Conservation (phyloP, 2,888 invertebrate species). For the Rotaria magnacalcarata region DNA sequence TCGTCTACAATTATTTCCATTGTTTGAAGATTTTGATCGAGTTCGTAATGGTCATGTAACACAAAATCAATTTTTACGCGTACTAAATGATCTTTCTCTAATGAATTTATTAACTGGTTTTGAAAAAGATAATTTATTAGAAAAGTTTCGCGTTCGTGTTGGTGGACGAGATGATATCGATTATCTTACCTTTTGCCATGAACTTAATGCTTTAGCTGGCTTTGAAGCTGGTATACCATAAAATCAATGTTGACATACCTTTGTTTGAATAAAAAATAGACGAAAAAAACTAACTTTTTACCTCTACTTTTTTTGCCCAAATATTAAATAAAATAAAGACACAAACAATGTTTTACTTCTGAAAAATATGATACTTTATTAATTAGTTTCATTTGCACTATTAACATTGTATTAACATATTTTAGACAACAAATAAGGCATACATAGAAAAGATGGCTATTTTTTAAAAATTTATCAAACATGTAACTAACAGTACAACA, state of each 20-base stretch:
- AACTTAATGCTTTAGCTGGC: conserved; percentile 53
- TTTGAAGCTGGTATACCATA: conserved; percentile 20
- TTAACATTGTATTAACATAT: neutral
- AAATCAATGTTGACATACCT: neutral
- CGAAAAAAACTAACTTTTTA: neutral
- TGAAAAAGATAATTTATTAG: conserved; percentile 54
- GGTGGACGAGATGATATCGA: conserved; percentile 55
- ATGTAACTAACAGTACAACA: neutral
- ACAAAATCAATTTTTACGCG: conserved; percentile 57
- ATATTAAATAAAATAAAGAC: too few species aligned
- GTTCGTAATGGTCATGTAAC: conserved; percentile 58
- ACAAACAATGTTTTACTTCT: neutral
- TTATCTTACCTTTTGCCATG: conserved; percentile 56
- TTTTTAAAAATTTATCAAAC: neutral
- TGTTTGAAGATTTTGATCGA: conserved; percentile 58
- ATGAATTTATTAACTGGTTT: conserved; percentile 54
- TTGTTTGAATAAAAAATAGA: too few species aligned
- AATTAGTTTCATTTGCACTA: neutral
- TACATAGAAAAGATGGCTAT: neutral
- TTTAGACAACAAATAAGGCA: neutral
- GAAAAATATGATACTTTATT: neutral
- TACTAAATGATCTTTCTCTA: conserved; percentile 56
- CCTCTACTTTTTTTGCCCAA: neutral
- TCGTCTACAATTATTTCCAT: conserved; percentile 58
- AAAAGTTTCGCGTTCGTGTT: conserved; percentile 55